Percentiles rank a stretch among this genome's conserved stretches.
phyloP scores from a whole-genome alignment of 2,797 vertebrate species.

The Pygocentrus nattereri region DNA sequence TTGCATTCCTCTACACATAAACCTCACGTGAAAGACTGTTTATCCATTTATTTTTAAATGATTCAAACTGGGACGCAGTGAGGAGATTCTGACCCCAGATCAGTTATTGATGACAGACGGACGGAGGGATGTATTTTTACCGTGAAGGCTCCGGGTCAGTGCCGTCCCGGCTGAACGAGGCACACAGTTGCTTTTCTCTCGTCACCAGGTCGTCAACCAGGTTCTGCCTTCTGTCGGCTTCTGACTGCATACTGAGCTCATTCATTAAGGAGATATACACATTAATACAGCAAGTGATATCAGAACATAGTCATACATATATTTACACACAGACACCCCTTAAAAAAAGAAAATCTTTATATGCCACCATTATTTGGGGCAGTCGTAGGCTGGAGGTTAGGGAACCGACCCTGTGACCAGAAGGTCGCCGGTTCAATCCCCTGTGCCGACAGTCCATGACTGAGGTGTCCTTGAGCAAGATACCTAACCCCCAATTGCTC shows the following conservation, averaged over 20 bases:
- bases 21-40: too few species aligned
- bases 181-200: constrained; percentile 88
- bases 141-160: constrained; percentile 85
- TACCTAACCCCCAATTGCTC: too few species aligned
- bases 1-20: too few species aligned
- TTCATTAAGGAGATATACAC: constrained; percentile 61
- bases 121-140: constrained; percentile 70
- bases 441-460: too few species aligned
- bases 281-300: background rate
- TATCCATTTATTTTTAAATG: background rate
- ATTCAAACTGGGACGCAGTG: too few species aligned
- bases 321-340: background rate
- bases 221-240: constrained; percentile 94
- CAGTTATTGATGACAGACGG: background rate
- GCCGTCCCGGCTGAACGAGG: constrained; percentile 86
- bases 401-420: too few species aligned
- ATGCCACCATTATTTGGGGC: too few species aligned
- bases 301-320: background rate
- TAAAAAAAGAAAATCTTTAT: too few species aligned
- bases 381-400: too few species aligned
- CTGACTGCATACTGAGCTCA: constrained; percentile 88
- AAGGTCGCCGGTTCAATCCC: too few species aligned
- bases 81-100: background rate
- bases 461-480: too few species aligned
- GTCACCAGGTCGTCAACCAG: constrained; percentile 93